Base-by-base conservation (phyloP, 2,888 invertebrate species). In the Conistra vaccinii region DNA sequence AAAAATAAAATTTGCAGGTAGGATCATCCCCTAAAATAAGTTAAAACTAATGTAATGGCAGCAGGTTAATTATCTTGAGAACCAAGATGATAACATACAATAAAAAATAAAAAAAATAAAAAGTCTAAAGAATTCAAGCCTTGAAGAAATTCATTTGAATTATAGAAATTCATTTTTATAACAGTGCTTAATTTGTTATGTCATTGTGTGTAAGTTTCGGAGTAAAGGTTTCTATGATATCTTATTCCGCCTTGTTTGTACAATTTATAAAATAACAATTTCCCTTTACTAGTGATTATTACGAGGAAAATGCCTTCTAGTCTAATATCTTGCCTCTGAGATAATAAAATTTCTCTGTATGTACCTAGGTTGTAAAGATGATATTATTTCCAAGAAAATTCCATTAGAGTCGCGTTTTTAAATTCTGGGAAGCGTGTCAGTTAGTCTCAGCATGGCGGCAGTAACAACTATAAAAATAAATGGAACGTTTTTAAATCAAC, bases 341-440 rank as follows among this genome's bases (percentile, higher is more conserved):
- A 48, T 60, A n/a, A 20, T 20, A 60, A 5, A 32, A n/a, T 20
- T 6, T 48, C 5, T 53, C 23, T 20, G 14, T 65, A 45, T 60
- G 78, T 76, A n/a, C n/a, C n/a, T n/a, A 53, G n/a, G 65, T 53
- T 76, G 35, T 53, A 12, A 32, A 60, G 20, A 63, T 63, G 32
- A 53, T 45, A 81, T 45, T 60, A 53, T 60, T 65, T 65, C n/a
- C 1, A 65, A 60, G 53, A 81, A 78, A 26, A 26, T 32, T 58
- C n/a, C 17, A 17, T 6, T 23, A 48, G 14, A 32, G 10, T 55
- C 26, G 32, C n/a, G 60, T 29, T 60, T 32, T 55, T 61, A 61
- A 48, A 48, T 67, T 76, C 77, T 81, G 14, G 2, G 60, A 76
- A 81, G 39, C 77, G 48, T 39, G 53, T 26, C 35, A 65, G 81